Evolutionary conservation across 2,888 invertebrate species (phyloP), one percentile per base, ranked within the genome.

Genomic region (Laothoe populi): DNA sequence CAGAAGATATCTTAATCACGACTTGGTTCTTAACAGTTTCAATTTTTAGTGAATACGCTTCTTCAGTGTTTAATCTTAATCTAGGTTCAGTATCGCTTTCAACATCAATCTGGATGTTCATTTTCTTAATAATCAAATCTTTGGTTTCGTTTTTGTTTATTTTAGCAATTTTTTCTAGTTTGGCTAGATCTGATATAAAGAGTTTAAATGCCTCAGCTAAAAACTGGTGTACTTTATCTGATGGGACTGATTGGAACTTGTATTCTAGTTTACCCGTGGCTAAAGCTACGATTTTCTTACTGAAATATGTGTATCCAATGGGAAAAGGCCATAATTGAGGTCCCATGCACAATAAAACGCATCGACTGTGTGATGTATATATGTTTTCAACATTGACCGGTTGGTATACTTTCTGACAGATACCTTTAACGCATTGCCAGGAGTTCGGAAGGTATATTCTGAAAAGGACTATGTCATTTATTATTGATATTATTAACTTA

Each of bases 251-350:
- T 59, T 83, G 73, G 23, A 90, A 87, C 71, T 93, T 92, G 65
- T 94, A 92, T 64, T 93, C 90, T 0, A 95, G 75, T 65, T 93
- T 94, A 16, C 90, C 87, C 13, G 93, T 91, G 10, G 93, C 84
- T 69, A 95, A 90, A 26, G 92, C 87, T 13, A 95, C 87, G 7
- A 95, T 92, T 38, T 93, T 93, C 23, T 94, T 93, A 64, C 95
- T 95, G 26, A 95, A 94, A 35, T 91, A 83, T 0, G 95, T 93
- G 61, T 94, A 94, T 0, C 95, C 95, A n/a, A 95, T 95, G 0
- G 97, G 97, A 73, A 94, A 93, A 0, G 97, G 97, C 97, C 96
- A 97, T 0, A 96, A 84, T 68, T 96, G 95, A 4, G 94, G 93
- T 16, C 94, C 94, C 61, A 95, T 95, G 78, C 97, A 97, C 2